Conservation (phyloP, 2,113 vertebrate species). For the Chaenocephalus aceratus region DNA sequence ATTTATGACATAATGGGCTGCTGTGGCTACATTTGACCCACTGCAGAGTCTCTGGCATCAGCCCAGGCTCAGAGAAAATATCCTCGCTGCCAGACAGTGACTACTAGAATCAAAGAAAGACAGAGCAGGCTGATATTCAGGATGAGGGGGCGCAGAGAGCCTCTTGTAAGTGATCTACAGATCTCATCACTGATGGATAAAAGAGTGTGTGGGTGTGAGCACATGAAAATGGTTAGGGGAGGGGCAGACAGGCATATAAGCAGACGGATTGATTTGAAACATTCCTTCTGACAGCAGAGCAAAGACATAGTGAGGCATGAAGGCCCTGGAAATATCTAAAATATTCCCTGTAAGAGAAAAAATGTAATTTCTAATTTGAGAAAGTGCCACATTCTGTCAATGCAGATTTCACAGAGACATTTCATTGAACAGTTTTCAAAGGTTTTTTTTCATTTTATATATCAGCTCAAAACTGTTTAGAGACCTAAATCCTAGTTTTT, state of each 20-base stretch:
- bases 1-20: conserved; percentile 59
- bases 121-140: conserved; percentile 57
- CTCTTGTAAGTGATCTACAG: conserved; percentile 65
- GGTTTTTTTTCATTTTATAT: neutral
- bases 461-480: conserved; percentile 10
- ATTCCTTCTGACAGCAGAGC: conserved; percentile 26
- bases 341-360: conserved; percentile 9
- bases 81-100: conserved; percentile 53
- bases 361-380: conserved; percentile 1
- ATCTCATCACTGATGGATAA: conserved; percentile 57
- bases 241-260: conserved; percentile 41
- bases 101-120: conserved; percentile 61
- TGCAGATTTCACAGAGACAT: neutral
- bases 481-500: conserved; percentile 18
- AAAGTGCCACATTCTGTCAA: neutral
- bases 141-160: conserved; percentile 68
- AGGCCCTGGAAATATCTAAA: neutral
- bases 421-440: neutral
- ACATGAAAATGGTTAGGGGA: conserved; percentile 59
- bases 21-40: conserved; percentile 49
- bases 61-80: conserved; percentile 56
- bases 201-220: conserved; percentile 59
- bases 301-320: conserved; percentile 1
- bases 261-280: conserved; percentile 52
- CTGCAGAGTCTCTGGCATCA: conserved; percentile 50